Base-by-base conservation (phyloP, 35 echinoderm and acorn worm species). In the Heliocidaris tuberculata region DNA sequence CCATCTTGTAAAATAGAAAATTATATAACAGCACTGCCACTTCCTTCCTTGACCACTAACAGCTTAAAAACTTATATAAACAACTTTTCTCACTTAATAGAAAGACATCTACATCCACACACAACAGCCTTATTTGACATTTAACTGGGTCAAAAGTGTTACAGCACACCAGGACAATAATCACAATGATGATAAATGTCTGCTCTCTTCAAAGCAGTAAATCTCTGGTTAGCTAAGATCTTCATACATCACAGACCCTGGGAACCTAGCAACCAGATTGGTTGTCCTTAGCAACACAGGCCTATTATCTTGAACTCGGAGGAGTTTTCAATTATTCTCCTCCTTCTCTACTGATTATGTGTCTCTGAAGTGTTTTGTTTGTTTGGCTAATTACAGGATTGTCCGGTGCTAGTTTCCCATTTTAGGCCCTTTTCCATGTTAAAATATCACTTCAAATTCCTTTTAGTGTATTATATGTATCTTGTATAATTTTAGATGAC, bases 341-440 rank as follows among this genome's bases (percentile, higher is more conserved):
- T 42, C 35, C 35, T 21, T 78, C 27, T 6, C 0, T 78, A 5
- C 27, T n/a, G 17, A n/a, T 78, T 78, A 19, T 78, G 65, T 78
- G 65, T 78, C 65, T 78, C 65, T 78, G 65, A 78, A 78, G 65
- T 78, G 27, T n/a, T 78, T 19, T 78, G 65, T 78, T 78, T 78
- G 65, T 78, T 19, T 19, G 21, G 27, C 7, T 56, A 21, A 78
- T 78, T 78, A 78, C 11, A 65, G 16, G 24, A 70, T 70, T 70
- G 15, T 21, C 16, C 2, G 17, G 50, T 0, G 50, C 50, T 27
- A 21, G 60, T 70, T 70, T 70, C 24, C 60, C 17, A 0, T 21
- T 2, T 17, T 19, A 21, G 17, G 50, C 50, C 12, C 12, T 52
- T 52, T 52, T 52, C 50, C 0, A 52, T 52, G 50, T 52, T 13